Conservation (phyloP, 2,888 invertebrate genomes). For the Andrena chrysosceles region DNA sequence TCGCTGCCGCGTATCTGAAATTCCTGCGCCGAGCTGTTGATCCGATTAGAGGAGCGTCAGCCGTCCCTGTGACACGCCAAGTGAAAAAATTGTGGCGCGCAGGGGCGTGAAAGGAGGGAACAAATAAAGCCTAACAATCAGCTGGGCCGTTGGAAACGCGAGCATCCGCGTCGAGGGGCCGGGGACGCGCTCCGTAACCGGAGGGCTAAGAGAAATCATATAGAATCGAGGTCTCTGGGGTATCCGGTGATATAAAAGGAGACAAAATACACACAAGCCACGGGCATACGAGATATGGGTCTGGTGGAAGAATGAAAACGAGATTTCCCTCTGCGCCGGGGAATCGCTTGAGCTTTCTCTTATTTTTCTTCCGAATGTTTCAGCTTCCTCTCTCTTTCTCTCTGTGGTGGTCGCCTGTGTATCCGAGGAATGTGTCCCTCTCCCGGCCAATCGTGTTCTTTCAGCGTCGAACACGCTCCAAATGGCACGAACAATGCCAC, state of each 20-base stretch:
- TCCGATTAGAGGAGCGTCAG: constrained; percentile 14
- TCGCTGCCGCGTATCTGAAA: constrained; percentile 6
- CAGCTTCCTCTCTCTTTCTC: not conserved
- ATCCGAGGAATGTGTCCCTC: constrained; percentile 11
- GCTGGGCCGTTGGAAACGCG: constrained; percentile 57
- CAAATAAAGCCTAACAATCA: constrained; percentile 61
- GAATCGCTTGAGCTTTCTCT: constrained; percentile 65
- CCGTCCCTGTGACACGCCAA: not conserved
- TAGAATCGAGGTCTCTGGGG: constrained; percentile 78
- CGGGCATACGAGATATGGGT: constrained; percentile 69
- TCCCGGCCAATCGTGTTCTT: constrained; percentile 59
- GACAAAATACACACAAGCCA: constrained; percentile 77
- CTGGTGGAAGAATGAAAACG: constrained; percentile 75
- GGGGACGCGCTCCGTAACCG: constrained; percentile 55
- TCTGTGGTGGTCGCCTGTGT: not conserved
- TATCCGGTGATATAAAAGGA: constrained; percentile 77
- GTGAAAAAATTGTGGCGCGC: not conserved
- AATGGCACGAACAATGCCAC: constrained; percentile 52
- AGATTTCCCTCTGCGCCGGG: constrained; percentile 73
- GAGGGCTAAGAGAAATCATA: constrained; percentile 75
- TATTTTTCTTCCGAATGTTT: constrained; percentile 68
- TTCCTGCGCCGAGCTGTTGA: constrained; percentile 24
- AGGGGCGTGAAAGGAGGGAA: constrained; percentile 24
- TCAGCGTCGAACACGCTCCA: constrained; percentile 51
- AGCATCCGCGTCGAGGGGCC: constrained; percentile 64